A percentile compares a stretch with the other conserved stretches of the same genome.
These are phyloP conservation scores for Melieria picta DNA, from an alignment of 2,888 invertebrate species.

Conservation along the genomic window DNA sequence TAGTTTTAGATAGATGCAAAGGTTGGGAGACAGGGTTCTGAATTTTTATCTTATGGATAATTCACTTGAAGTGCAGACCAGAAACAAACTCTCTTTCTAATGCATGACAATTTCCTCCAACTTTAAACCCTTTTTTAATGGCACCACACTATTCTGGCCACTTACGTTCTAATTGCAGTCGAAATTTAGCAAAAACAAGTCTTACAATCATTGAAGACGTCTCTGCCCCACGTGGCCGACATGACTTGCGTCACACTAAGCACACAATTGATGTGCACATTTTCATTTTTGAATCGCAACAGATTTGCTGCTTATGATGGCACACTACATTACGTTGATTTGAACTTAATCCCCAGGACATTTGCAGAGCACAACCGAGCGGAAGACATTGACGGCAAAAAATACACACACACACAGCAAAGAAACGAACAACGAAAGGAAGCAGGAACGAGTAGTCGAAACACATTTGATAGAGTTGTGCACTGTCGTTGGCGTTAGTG, in stretches of 20 bases:
- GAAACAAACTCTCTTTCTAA: too few relatives aligned
- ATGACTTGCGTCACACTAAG: neutral
- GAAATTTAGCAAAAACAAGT: too few relatives aligned
- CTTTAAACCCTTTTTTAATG: too few relatives aligned
- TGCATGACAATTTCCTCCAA: too few relatives aligned
- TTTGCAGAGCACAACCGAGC: conserved; percentile 52
- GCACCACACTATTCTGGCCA: too few relatives aligned
- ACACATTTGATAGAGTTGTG: conserved; percentile 16
- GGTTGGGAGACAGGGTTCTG: too few relatives aligned
- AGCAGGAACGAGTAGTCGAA: neutral
- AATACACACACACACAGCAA: neutral
- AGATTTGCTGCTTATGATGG: conserved; percentile 49
- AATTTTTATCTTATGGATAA: too few relatives aligned
- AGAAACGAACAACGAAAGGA: neutral
- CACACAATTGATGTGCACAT: conserved; percentile 29
- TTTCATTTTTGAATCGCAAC: conserved; percentile 36
- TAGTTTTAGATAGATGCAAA: too few relatives aligned
- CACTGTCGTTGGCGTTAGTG: neutral
- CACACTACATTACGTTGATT: conserved; percentile 61
- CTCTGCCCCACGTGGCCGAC: too few relatives aligned
- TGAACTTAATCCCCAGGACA: conserved; percentile 60
- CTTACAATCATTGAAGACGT: too few relatives aligned
- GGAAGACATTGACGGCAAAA: conserved; percentile 49
- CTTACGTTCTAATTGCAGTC: too few relatives aligned
- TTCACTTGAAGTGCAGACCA: too few relatives aligned